phyloP scores from a whole-genome alignment of 2,113 vertebrate species.

The Passerina amoena region DNA sequence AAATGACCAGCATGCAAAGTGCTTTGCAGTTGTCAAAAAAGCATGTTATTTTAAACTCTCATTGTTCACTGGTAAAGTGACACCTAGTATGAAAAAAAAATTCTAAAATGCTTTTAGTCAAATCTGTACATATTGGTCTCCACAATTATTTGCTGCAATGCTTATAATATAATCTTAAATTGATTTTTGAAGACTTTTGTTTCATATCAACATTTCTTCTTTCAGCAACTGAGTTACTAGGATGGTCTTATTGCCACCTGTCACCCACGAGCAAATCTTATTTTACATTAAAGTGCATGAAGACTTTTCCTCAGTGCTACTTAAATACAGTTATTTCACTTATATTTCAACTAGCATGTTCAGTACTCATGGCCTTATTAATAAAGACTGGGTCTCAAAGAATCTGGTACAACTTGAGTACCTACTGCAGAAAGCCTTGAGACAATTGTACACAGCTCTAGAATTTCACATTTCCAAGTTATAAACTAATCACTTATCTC shows the following conservation, averaged over 20 bases:
- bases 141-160: constrained; percentile 32
- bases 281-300: constrained; percentile 30
- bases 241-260: background rate
- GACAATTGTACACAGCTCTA: background rate
- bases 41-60: background rate
- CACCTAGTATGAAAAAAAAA: background rate
- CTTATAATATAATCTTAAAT: background rate
- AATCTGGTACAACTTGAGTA: background rate
- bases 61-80: background rate
- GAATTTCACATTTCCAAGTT: constrained; percentile 1
- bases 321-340: background rate
- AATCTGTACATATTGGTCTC: constrained; percentile 43
- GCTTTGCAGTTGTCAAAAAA: background rate
- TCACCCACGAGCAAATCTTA: background rate
- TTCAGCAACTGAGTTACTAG: background rate
- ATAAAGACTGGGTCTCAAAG: background rate
- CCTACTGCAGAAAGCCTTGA: background rate
- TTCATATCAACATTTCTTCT: background rate
- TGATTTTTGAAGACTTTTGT: constrained; percentile 4
- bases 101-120: constrained; percentile 34
- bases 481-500: background rate
- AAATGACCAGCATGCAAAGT: constrained; percentile 23
- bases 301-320: background rate
- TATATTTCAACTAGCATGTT: background rate
- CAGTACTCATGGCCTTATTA: background rate